These are phyloP conservation scores for Muscicapa striata DNA, from an alignment of 2,797 vertebrate genomes.

Conservation along the genomic window DNA sequence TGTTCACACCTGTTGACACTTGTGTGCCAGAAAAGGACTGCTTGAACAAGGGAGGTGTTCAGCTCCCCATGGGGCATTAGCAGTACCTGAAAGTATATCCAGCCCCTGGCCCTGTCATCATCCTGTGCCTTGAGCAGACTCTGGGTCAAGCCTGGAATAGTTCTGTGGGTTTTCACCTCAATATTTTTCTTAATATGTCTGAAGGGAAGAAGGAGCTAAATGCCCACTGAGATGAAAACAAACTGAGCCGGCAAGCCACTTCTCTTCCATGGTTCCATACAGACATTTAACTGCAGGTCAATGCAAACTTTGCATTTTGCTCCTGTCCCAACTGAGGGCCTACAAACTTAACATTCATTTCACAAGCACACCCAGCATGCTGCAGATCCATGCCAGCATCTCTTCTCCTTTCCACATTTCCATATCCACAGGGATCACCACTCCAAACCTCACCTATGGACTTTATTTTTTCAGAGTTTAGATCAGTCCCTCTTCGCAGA, in stretches of 20 bases:
- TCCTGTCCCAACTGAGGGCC: neutral
- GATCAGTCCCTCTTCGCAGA: fast-evolving
- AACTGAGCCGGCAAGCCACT: neutral
- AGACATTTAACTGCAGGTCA: neutral
- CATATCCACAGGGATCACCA: neutral
- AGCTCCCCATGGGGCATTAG: neutral
- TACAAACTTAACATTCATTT: neutral
- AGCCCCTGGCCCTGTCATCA: neutral
- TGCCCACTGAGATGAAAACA: neutral
- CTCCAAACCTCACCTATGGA: neutral
- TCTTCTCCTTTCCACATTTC: neutral
- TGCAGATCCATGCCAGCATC: neutral
- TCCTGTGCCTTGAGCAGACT: neutral
- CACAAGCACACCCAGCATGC: neutral
- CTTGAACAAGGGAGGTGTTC: slow-evolving; percentile 33
- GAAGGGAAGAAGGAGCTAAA: neutral
- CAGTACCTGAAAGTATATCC: neutral
- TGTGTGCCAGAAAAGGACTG: slow-evolving; percentile 64
- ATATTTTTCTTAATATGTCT: neutral
- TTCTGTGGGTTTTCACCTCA: neutral
- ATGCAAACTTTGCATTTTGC: neutral
- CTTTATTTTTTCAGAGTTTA: neutral
- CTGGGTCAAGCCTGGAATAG: neutral
- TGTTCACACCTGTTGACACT: slow-evolving; percentile 79
- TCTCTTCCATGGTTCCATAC: neutral